Base-by-base conservation (phyloP, 2,888 invertebrate species). In the Eledona agricola region DNA sequence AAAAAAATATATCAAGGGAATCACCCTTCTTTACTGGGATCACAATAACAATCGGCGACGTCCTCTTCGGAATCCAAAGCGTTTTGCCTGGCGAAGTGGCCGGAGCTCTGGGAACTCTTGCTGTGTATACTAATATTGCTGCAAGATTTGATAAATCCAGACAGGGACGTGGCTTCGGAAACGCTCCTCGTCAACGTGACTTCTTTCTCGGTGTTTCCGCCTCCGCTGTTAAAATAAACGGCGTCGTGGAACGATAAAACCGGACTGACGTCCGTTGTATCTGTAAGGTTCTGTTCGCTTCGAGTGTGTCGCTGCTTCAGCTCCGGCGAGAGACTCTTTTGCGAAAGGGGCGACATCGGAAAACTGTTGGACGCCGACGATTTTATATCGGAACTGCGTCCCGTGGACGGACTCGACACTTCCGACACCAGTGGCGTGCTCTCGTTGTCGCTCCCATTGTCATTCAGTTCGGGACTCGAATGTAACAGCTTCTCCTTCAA, bases 391-490 rank as follows among this genome's bases (percentile, higher is more conserved):
- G 69, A 64, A 51, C 69, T 71, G 16, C 68, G 66, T 3, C 63
- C 62, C 1, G 70, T 66, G 11, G 70, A 68, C 3, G 72, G 69
- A 1, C 72, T 66, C 2, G 72, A 74, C 4, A 72, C 62, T 57
- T 75, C 73, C 0, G 81, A 81, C 3, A 88, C 85, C 52, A 88
- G 78, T 47, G 86, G 86, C 1, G 87, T 85, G 60, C 83, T 83
- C 67, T 88, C 88, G 70, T 87, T 87, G 69, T 86, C 86, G 70
- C 82, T 72, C 2, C 58, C 38, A 34, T 59, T 66, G 17, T 74
- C 73, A 29, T 73, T 72, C 43, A 73, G 55, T 20, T 73, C 72
- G 0, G 69, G 72, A 59, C 69, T 75, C 4, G 74, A 74, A 55
- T 74, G 72, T 10, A 76, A 52, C 7, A 77, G 60, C 57, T 75